phyloP scores from a whole-genome alignment of 2,888 invertebrate genomes.

The Margaritifera margaritifera region DNA sequence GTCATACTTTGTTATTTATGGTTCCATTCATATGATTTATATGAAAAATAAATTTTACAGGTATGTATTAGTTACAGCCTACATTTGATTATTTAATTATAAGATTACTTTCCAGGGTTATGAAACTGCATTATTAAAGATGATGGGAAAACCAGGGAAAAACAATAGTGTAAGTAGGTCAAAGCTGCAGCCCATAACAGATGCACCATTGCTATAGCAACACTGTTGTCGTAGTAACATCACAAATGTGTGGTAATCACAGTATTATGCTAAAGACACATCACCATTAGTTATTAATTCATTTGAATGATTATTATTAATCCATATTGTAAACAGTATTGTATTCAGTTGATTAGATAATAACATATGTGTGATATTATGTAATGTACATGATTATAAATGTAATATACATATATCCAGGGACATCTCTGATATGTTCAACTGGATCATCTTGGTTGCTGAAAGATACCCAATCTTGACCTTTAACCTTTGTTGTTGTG shows the following conservation, averaged over 20 bases:
- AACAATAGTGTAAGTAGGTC: conserved; percentile 74
- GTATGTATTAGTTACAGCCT: too few species aligned
- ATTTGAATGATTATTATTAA: too few species aligned
- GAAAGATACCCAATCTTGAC: conserved; percentile 15
- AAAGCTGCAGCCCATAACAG: conserved; percentile 12
- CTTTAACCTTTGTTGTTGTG: conserved; percentile 12
- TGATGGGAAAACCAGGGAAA: conserved; percentile 99
- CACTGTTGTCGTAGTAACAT: conserved; percentile 45
- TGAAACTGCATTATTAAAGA: conserved; percentile 98
- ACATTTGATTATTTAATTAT: background rate
- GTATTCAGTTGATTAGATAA: too few species aligned
- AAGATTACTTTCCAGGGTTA: conserved; percentile 84
- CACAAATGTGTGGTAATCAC: conserved; percentile 30
- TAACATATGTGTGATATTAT: too few species aligned
- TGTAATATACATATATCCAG: too few species aligned
- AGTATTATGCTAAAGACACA: conserved; percentile 24
- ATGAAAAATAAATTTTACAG: too few species aligned
- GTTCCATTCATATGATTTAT: too few species aligned
- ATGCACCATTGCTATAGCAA: conserved; percentile 29
- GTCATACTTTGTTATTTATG: too few species aligned
- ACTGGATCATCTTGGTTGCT: too few species aligned
- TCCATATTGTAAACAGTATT: too few species aligned
- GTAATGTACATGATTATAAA: too few species aligned
- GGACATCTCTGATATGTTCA: too few species aligned
- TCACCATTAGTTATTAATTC: conserved; percentile 18